phyloP scores from a whole-genome alignment of 2,888 invertebrate genomes.

The Microdon myrmicae region DNA sequence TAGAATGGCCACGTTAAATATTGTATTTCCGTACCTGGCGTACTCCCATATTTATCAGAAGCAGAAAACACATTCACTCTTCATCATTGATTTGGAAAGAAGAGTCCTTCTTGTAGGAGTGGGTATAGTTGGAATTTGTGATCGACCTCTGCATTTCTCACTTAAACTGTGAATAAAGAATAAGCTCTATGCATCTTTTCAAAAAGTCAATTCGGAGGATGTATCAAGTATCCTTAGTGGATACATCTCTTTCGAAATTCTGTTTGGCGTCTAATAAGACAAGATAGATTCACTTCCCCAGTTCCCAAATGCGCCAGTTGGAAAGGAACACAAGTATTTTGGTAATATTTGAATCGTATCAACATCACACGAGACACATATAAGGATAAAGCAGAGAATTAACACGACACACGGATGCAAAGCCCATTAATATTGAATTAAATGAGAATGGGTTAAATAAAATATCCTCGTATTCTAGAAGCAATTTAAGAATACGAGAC shows the following conservation, averaged over 20 bases:
- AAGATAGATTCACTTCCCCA: not conserved
- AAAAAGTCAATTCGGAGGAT: slow-evolving; percentile 3
- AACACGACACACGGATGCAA: slow-evolving; percentile 16
- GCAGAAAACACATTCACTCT: too few relatives aligned
- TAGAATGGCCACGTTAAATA: too few relatives aligned
- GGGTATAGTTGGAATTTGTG: too few relatives aligned
- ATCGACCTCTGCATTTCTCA: too few relatives aligned
- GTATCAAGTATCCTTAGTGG: not conserved
- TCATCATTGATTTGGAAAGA: too few relatives aligned
- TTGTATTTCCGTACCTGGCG: too few relatives aligned
- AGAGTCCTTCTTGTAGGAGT: too few relatives aligned
- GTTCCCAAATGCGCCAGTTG: slow-evolving; percentile 1
- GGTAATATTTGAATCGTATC: slow-evolving; percentile 13
- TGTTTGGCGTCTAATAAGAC: slow-evolving; percentile 21
- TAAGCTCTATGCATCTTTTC: slow-evolving; percentile 6
- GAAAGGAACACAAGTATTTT: slow-evolving; percentile 8
- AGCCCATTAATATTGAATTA: slow-evolving; percentile 19
- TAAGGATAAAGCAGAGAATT: too few relatives aligned
- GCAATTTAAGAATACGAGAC: slow-evolving; percentile 10
- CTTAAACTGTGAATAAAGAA: too few relatives aligned
- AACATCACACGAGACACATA: slow-evolving; percentile 14
- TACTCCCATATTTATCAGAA: too few relatives aligned
- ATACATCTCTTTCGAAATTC: slow-evolving; percentile 23
- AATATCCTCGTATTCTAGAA: slow-evolving; percentile 4
- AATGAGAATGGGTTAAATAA: slow-evolving; percentile 23